These are phyloP conservation scores for Cebus imitator DNA, from an alignment of 2,113 vertebrate species.

Conservation along the genomic window DNA sequence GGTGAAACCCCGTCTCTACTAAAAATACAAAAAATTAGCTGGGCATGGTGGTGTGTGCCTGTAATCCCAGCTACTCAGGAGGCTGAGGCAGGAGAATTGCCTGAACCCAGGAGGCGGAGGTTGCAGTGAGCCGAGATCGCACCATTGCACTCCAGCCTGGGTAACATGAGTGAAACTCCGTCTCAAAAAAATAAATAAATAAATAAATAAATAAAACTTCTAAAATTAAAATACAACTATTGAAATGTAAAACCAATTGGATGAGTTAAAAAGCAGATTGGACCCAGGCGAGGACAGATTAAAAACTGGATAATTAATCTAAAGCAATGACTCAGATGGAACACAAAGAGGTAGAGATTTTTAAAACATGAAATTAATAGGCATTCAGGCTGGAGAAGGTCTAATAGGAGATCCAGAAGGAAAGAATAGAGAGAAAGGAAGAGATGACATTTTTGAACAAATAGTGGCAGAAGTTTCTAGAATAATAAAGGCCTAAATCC, in stretches of 20 bases:
- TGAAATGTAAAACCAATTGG: neutral
- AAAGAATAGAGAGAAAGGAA: neutral
- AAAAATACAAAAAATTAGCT: too few relatives aligned
- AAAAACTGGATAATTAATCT: neutral
- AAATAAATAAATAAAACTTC: neutral
- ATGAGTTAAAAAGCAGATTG: neutral
- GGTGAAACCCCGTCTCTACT: too few relatives aligned
- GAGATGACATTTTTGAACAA: neutral
- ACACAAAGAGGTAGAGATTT: neutral
- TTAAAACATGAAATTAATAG: neutral
- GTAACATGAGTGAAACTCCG: too few relatives aligned
- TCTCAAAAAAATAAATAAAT: neutral
- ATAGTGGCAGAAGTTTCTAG: neutral
- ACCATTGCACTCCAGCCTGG: too few relatives aligned
- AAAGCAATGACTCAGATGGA: neutral
- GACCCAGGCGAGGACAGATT: neutral
- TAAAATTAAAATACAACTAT: neutral
- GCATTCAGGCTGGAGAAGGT: neutral
- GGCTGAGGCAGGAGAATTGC: too few relatives aligned
- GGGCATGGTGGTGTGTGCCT: too few relatives aligned
- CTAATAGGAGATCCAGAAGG: neutral
- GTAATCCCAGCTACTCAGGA: too few relatives aligned
- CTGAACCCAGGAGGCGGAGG: too few relatives aligned
- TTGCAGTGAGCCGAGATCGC: too few relatives aligned
- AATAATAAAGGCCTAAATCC: neutral